Percentiles rank a stretch among this genome's conserved stretches.
Conservation (phyloP, 2,888 invertebrate species). For the Euplexia lucipara region DNA sequence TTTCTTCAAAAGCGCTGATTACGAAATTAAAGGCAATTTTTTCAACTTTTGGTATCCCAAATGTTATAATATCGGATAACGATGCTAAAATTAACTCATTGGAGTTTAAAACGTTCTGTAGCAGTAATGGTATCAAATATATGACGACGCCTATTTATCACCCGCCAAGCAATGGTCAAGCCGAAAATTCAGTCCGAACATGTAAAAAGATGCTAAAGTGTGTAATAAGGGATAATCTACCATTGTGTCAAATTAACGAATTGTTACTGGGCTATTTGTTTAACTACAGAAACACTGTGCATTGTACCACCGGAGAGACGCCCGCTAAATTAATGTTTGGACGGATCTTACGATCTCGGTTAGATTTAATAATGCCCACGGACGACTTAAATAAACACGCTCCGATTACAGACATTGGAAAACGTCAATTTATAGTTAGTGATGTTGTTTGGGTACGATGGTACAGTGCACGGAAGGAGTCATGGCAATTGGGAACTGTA, state of each 20-base stretch:
- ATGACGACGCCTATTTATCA: constrained; percentile 21
- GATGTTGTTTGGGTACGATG: no score
- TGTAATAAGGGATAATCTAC: no score
- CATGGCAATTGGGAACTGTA: no score
- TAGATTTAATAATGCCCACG: not conserved
- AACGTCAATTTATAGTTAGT: no score
- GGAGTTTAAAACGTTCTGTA: constrained; percentile 12
- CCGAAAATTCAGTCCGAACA: constrained; percentile 4
- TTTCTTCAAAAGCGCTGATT: constrained; percentile 10
- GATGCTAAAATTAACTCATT: constrained; percentile 12
- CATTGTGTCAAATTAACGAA: no score
- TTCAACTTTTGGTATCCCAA: constrained; percentile 17
- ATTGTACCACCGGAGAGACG: not conserved
- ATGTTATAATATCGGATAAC: constrained; percentile 17
- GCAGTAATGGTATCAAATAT: constrained; percentile 4
- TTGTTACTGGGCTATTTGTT: no score
- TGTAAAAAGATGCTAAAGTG: no score
- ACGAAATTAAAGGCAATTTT: constrained; percentile 9
- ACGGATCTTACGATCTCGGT: not conserved
- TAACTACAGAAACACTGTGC: not conserved
- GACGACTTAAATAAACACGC: no score
- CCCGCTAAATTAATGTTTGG: constrained; percentile 9
- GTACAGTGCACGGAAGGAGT: no score
- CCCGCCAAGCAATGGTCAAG: not conserved
- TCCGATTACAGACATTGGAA: no score